phyloP scores from a whole-genome alignment of 2,113 vertebrate genomes.

The Rhombomys opimus region DNA sequence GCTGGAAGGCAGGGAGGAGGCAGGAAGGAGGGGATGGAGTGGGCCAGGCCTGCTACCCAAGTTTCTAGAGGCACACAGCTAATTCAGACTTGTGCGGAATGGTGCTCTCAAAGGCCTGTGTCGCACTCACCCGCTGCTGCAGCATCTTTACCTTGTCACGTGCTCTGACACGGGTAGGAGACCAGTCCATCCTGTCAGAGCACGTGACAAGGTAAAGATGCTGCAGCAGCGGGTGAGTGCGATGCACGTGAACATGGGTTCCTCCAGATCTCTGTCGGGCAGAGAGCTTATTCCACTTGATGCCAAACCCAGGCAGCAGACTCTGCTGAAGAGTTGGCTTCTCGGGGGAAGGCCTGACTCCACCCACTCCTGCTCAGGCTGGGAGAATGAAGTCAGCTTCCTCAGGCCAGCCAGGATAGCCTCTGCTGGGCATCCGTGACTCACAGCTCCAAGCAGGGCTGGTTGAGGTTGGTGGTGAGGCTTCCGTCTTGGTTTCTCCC shows the following conservation, averaged over 20 bases:
- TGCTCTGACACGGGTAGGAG: background rate
- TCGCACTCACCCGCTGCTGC: too few relatives aligned
- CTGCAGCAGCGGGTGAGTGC: background rate
- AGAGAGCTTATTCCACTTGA: too few relatives aligned
- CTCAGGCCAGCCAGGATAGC: accelerated
- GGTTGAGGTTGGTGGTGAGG: background rate
- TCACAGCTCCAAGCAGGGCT: background rate
- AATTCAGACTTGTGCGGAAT: background rate
- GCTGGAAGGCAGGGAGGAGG: too few relatives aligned
- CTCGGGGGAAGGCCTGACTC: accelerated
- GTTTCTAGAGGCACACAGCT: background rate
- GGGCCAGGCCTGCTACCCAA: background rate
- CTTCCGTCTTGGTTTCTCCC: background rate
- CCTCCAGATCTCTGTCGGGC: background rate
- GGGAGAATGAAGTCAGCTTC: background rate
- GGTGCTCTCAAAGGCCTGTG: background rate
- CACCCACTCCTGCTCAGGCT: background rate
- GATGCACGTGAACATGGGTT: background rate
- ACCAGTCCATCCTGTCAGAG: background rate
- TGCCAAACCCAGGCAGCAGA: too few relatives aligned
- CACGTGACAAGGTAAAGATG: background rate
- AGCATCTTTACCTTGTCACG: too few relatives aligned
- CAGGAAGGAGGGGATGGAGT: too few relatives aligned
- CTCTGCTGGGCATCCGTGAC: background rate
- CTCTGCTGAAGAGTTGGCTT: background rate